Percentiles rank a stretch among this genome's conserved stretches.
Conservation (phyloP, 1,140 invertebrate genomes). For the Drosophila tsacasi region DNA sequence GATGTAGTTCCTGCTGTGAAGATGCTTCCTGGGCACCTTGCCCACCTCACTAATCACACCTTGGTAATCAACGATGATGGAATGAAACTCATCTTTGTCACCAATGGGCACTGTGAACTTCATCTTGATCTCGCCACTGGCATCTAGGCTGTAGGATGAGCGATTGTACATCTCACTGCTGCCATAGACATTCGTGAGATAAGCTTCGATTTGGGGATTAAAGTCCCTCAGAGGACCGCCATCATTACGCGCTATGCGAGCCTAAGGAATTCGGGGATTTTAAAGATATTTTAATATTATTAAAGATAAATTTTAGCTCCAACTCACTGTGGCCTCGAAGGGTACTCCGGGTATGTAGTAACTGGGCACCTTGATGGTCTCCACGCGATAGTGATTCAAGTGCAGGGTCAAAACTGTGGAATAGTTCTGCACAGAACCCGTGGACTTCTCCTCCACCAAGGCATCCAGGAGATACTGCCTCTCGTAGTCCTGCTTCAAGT, state of each 20-base stretch:
- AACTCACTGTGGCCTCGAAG: slow-evolving; percentile 91
- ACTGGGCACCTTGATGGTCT: slow-evolving; percentile 92
- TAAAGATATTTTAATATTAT: not conserved
- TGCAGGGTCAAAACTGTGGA: slow-evolving; percentile 90
- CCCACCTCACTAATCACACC: slow-evolving; percentile 89
- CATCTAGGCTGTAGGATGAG: slow-evolving; percentile 87
- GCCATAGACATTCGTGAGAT: slow-evolving; percentile 89
- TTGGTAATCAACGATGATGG: slow-evolving; percentile 87
- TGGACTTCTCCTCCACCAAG: slow-evolving; percentile 91
- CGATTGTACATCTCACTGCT: slow-evolving; percentile 88
- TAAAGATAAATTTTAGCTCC: not conserved
- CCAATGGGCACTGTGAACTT: slow-evolving; percentile 89
- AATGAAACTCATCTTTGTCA: slow-evolving; percentile 85
- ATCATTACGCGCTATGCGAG: slow-evolving; percentile 88
- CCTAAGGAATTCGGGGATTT: slow-evolving; percentile 18
- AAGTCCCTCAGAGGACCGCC: slow-evolving; percentile 89
- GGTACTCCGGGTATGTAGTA: slow-evolving; percentile 95
- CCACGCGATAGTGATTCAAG: slow-evolving; percentile 92
- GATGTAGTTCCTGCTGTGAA: slow-evolving; percentile 91
- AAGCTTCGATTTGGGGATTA: slow-evolving; percentile 88
- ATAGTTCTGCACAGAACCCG: slow-evolving; percentile 91
- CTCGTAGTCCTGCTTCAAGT: slow-evolving; percentile 90
- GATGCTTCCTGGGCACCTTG: slow-evolving; percentile 90
- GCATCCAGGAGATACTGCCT: slow-evolving; percentile 91
- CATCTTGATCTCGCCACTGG: slow-evolving; percentile 90